A percentile compares a stretch with the other conserved stretches of the same genome.
Conservation (phyloP, 2,888 invertebrate genomes). For the Rhingia campestris region DNA sequence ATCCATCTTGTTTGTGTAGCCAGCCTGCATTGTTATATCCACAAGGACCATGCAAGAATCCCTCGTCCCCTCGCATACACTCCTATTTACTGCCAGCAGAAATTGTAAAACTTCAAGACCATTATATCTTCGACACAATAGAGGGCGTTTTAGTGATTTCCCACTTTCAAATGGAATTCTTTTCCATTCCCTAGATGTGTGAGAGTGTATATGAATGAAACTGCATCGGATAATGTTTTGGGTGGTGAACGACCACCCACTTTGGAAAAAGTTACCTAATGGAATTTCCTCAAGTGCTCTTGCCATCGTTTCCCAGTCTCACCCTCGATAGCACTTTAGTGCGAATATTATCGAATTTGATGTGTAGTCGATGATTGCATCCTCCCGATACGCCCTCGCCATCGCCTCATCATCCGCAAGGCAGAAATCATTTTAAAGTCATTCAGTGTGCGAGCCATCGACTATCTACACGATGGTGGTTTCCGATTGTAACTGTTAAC, state of each 20-base stretch:
- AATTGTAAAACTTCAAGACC: conserved; percentile 58
- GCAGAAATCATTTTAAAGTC: conserved; percentile 3
- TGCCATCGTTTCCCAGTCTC: neutral
- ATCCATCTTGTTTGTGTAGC: neutral
- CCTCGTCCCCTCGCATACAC: neutral
- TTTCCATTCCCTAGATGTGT: conserved; percentile 20
- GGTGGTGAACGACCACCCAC: conserved; percentile 27
- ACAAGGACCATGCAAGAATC: conserved; percentile 9
- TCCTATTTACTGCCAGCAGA: conserved; percentile 40
- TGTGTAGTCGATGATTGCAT: conserved; percentile 60
- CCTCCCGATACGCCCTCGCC: neutral
- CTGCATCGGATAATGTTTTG: conserved; percentile 35
- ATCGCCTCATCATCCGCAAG: conserved; percentile 25
- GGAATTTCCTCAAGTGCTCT: conserved; percentile 65
- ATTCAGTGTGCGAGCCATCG: neutral
- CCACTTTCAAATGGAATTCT: conserved; percentile 56
- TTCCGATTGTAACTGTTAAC: conserved; percentile 42
- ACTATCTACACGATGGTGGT: conserved; percentile 4
- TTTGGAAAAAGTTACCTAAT: conserved; percentile 60
- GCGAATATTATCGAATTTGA: conserved; percentile 69
- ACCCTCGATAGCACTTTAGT: conserved; percentile 55
- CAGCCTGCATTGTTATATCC: conserved; percentile 25
- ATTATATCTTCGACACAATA: conserved; percentile 58
- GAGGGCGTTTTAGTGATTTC: conserved; percentile 65
- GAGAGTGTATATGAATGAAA: conserved; percentile 36